Base-by-base conservation (phyloP, 2,888 invertebrate species). In the Drosophila fungiperda region DNA sequence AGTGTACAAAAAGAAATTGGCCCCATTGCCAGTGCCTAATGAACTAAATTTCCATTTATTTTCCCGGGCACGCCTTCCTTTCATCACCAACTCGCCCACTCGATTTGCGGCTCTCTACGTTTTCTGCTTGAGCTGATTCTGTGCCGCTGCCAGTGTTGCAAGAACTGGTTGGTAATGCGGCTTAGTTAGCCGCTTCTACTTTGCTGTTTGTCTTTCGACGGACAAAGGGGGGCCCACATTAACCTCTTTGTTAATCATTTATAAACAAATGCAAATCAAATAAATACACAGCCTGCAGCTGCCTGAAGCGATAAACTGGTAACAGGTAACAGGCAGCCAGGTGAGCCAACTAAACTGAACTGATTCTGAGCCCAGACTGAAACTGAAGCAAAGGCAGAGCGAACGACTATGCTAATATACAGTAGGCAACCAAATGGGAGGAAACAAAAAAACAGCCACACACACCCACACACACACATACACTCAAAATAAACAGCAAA, bases 241-340 rank as follows among this genome's bases (percentile, higher is more conserved):
- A 86, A 86, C 88, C 85, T 88, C 85, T 88, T 88, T 88, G 83
- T 86, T 88, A 86, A 86, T 86, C 83, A 86, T 88, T 86, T 88
- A 86, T 82, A 87, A 86, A 86, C 86, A 86, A 87, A 86, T 87
- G 87, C 82, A 88, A 86, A 85, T 80, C 78, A 85, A 86, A 83
- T 80, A 86, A 83, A 83, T 54, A 83, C 65, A 76, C 65, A 65
- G 54, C 58, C 69, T 72, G 58, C 45, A 54, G 75, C 42, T 42
- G 53, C 35, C 17, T 45, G 45, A 1, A 45, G 45, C 61, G 38
- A 33, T 60, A 49, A 45, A 15, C 45, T 15, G 23, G 45, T 49
- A 26, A 29, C 62, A 58, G 50, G 38, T 36, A 42, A 15, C 45
- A 36, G 36, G 7, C 26, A 70, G 42, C 40, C 67, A 73, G 73